phyloP scores from a whole-genome alignment of 2,888 invertebrate species.

The Sympetrum striolatum region DNA sequence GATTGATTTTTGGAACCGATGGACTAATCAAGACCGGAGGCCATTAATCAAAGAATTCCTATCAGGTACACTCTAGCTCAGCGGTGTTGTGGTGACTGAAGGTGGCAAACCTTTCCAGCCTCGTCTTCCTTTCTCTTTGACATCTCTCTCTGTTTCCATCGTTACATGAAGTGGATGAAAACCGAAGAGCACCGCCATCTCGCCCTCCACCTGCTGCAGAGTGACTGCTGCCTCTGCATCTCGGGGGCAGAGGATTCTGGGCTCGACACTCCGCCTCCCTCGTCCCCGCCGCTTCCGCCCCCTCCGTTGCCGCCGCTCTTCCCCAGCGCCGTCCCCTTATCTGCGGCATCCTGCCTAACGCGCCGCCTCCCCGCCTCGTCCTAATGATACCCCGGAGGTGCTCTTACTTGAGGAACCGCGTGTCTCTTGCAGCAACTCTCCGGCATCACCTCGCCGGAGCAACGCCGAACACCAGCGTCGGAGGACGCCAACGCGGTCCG shows the following conservation, averaged over 20 bases:
- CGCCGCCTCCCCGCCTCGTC: conserved; percentile 47
- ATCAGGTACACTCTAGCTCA: too few species aligned
- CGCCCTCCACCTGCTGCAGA: conserved; percentile 7
- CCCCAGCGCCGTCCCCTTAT: background rate
- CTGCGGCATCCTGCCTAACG: conserved; percentile 28
- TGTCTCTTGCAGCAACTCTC: too few species aligned
- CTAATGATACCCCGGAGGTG: conserved; percentile 49
- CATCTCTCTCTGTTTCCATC: background rate
- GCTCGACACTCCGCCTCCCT: conserved; percentile 40
- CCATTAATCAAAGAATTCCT: too few species aligned
- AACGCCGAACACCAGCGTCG: conserved; percentile 52
- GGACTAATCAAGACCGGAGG: too few species aligned
- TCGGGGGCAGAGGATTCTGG: background rate
- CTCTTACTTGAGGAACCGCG: background rate
- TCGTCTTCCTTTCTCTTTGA: background rate
- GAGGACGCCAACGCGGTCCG: conserved; percentile 53
- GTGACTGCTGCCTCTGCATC: background rate
- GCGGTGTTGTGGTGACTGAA: background rate
- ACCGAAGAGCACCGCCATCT: background rate
- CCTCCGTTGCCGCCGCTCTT: background rate
- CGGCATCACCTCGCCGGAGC: conserved; percentile 46
- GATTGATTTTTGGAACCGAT: too few species aligned
- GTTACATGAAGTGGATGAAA: background rate
- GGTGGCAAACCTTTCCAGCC: background rate
- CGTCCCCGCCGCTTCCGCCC: conserved; percentile 12